Evolutionary conservation across 2,113 vertebrate species (phyloP).

Genomic region (Actenoides hombroni): DNA sequence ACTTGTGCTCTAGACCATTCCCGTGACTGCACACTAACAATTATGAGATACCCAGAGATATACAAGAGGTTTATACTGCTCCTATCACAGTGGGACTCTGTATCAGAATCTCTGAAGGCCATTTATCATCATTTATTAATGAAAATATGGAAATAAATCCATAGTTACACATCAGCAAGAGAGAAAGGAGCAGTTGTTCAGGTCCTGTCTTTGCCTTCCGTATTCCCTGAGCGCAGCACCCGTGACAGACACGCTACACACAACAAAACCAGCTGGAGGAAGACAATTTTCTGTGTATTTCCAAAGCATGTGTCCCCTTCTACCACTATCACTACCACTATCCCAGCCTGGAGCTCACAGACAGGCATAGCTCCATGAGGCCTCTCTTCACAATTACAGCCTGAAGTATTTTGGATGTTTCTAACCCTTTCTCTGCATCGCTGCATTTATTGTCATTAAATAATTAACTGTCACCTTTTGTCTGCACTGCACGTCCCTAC

Average conservation of each 20-base stretch:
- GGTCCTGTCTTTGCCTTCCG: neutral
- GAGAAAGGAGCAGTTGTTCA: neutral
- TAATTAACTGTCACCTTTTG: neutral
- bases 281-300: neutral
- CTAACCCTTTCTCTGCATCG: neutral
- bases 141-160: neutral
- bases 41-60: neutral
- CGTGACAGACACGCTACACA: neutral
- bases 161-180: neutral
- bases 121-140: neutral
- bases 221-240: neutral
- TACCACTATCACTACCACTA: neutral
- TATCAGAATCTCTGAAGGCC: neutral
- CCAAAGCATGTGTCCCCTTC: neutral
- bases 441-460: neutral
- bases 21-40: neutral
- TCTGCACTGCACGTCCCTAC: neutral
- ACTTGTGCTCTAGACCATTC: neutral
- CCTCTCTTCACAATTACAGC: neutral
- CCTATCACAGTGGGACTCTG: neutral
- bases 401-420: neutral
- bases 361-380: rapidly evolving
- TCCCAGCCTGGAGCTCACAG: neutral
- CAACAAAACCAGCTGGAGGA: neutral
- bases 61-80: neutral